Conservation (phyloP, 2,113 vertebrate species). For the Seriola dumerili region DNA sequence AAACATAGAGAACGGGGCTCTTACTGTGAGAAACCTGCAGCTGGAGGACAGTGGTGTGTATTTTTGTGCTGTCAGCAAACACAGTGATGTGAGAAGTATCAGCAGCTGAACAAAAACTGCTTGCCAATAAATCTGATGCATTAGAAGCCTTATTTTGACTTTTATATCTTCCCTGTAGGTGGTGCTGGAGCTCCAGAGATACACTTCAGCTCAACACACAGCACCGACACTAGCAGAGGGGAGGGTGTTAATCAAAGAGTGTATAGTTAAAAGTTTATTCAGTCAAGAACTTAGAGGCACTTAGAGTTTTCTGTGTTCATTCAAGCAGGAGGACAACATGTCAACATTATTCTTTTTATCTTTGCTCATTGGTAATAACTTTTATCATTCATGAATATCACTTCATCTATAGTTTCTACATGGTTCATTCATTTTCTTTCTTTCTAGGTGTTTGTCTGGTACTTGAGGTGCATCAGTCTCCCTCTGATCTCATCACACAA, state of each 20-base stretch:
- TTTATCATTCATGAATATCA: background rate
- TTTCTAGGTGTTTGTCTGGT: conserved; percentile 2
- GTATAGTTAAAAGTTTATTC: background rate
- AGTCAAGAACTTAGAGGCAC: background rate
- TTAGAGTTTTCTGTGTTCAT: background rate
- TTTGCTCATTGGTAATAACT: conserved; percentile 43
- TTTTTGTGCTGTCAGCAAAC: conserved; percentile 54
- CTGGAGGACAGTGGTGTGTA: conserved; percentile 54
- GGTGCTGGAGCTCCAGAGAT: conserved; percentile 49
- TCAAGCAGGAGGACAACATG: conserved; percentile 42
- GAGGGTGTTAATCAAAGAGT: background rate
- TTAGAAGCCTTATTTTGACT: background rate
- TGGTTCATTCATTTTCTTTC: background rate
- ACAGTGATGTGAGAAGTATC: conserved; percentile 41
- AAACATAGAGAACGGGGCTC: background rate
- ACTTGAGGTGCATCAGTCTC: conserved; percentile 45
- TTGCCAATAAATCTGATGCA: background rate
- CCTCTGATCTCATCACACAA: conserved; percentile 20
- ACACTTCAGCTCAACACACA: background rate
- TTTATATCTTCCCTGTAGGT: conserved; percentile 48
- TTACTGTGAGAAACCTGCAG: conserved; percentile 48
- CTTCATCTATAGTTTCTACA: background rate
- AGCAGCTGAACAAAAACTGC: conserved; percentile 41
- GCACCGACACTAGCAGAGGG: background rate
- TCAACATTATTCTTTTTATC: background rate